These are phyloP conservation scores for Suncus etruscus DNA, from an alignment of 2,113 vertebrate species.

Conservation along the genomic window DNA sequence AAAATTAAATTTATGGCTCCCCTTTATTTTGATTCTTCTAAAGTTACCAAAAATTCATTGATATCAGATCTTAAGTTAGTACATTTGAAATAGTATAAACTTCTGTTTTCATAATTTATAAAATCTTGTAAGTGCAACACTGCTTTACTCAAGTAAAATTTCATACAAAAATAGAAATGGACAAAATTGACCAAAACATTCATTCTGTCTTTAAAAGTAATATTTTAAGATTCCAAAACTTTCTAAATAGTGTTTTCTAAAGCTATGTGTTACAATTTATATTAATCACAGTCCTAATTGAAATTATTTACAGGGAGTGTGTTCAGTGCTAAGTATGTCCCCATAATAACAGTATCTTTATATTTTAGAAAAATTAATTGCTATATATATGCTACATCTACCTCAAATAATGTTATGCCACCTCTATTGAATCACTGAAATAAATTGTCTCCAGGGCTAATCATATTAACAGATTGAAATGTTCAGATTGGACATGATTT, in stretches of 20 bases:
- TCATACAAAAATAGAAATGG: conserved; percentile 16
- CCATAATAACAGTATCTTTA: background rate
- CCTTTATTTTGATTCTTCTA: no score
- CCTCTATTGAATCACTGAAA: background rate
- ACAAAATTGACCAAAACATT: conserved; percentile 36
- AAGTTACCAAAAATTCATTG: no score
- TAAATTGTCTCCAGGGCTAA: background rate
- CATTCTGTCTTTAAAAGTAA: background rate
- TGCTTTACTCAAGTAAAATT: conserved; percentile 47
- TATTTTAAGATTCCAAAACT: background rate
- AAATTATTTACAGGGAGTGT: background rate
- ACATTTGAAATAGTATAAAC: no score
- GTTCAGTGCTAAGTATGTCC: conserved; percentile 1
- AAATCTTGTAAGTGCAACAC: no score
- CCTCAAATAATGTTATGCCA: background rate
- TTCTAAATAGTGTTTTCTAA: background rate
- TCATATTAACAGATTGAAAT: background rate
- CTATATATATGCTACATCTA: background rate
- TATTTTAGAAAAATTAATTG: conserved; percentile 39
- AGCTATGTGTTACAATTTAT: background rate
- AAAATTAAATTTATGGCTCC: no score
- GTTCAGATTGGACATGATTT: conserved; percentile 9
- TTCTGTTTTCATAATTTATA: no score
- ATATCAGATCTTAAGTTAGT: no score
- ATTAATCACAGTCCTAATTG: conserved; percentile 9